Conservation (phyloP, 1,140 invertebrate species). For the Anagrus nilaparvatae region DNA sequence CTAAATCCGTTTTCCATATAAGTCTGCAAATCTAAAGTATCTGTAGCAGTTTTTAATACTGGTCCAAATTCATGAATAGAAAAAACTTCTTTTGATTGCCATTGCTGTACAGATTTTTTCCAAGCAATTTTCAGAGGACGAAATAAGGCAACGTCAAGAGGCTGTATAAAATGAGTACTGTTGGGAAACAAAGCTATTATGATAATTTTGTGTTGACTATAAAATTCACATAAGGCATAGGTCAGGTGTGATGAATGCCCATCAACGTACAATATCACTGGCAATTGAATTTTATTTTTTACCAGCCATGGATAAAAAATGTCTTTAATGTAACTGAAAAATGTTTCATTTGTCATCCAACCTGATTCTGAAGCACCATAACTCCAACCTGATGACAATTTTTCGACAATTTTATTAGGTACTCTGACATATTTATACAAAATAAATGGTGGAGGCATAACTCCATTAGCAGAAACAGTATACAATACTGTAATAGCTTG, state of each 20-base stretch:
- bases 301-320: slow-evolving; percentile 26
- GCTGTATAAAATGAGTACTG: slow-evolving; percentile 9
- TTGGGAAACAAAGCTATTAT: slow-evolving; percentile 23
- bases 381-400: slow-evolving; percentile 25
- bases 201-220: slow-evolving; percentile 13
- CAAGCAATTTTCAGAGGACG: slow-evolving; percentile 20
- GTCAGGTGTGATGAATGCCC: slow-evolving; percentile 28
- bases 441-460: slow-evolving; percentile 24
- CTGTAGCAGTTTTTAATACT: too few relatives aligned
- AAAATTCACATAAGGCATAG: slow-evolving; percentile 23
- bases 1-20: too few relatives aligned
- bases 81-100: slow-evolving; percentile 5
- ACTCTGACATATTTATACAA: slow-evolving; percentile 27
- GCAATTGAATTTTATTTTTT: slow-evolving; percentile 21
- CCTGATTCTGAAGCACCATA: slow-evolving; percentile 26
- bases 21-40: too few relatives aligned
- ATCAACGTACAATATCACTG: slow-evolving; percentile 34
- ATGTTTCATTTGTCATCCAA: slow-evolving; percentile 33
- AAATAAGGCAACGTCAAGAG: slow-evolving; percentile 28
- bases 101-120: slow-evolving; percentile 6
- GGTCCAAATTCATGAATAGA: too few relatives aligned
- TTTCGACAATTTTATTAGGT: slow-evolving; percentile 21
- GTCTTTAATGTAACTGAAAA: slow-evolving; percentile 32
- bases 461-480: slow-evolving; percentile 23
- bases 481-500: slow-evolving; percentile 18